These are phyloP conservation scores for Luffia ferchaultella DNA, from an alignment of 2,888 invertebrate genomes.

Conservation along the genomic window DNA sequence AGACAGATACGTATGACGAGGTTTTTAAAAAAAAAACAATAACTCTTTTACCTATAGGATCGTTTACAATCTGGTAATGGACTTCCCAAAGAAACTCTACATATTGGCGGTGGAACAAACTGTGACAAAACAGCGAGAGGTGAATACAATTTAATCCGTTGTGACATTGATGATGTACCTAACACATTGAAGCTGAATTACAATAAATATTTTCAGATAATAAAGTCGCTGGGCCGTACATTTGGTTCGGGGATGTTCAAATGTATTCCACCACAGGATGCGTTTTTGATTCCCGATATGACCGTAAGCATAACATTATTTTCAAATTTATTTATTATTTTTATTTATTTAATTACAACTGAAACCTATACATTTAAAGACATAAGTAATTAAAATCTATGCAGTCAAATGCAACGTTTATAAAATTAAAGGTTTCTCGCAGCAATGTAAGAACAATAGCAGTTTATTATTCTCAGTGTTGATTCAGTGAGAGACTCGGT, in stretches of 20 bases:
- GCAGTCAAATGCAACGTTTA: no score
- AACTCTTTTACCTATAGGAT: constrained; percentile 34
- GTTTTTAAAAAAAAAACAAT: no score
- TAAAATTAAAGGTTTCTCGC: no score
- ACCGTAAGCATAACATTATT: constrained; percentile 26
- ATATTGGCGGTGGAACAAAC: constrained; percentile 71
- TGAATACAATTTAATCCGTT: constrained; percentile 15
- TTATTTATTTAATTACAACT: no score
- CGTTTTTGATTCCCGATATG: constrained; percentile 60
- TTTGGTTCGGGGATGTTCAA: constrained; percentile 64
- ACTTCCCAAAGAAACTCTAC: constrained; percentile 66
- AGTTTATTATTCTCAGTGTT: no score
- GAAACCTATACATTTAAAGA: no score
- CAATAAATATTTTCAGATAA: constrained; percentile 34
- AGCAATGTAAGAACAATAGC: no score
- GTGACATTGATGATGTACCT: no score
- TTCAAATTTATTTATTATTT: no score
- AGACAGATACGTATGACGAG: no score
- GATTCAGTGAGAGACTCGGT: no score
- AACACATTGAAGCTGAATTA: neutral
- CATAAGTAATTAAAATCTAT: no score
- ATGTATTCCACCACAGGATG: constrained; percentile 63
- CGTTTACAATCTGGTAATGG: constrained; percentile 44
- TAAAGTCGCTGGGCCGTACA: constrained; percentile 62
- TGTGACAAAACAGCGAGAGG: constrained; percentile 55